Conservation (phyloP, 2,888 invertebrate species). For the Xestia xanthographa region DNA sequence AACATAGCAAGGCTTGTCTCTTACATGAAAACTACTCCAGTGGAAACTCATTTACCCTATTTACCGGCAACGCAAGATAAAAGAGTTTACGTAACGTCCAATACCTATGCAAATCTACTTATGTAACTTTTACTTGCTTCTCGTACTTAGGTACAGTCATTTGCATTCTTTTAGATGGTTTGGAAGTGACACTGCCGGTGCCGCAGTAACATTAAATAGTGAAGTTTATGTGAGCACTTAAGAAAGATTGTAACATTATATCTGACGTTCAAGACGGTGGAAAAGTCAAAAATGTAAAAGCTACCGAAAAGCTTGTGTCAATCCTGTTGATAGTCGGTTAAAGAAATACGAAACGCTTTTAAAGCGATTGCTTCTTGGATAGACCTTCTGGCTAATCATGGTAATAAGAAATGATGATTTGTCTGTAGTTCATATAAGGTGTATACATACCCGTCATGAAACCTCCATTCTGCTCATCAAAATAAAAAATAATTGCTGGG, state of each 20-base stretch:
- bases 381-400: not conserved
- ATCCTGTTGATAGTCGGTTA: not conserved
- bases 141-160: conserved; percentile 17
- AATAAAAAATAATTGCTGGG: not conserved
- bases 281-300: not conserved
- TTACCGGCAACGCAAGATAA: conserved; percentile 17
- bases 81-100: conserved; percentile 49
- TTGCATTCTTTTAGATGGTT: conserved; percentile 48
- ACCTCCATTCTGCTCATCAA: not conserved
- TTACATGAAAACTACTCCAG: not conserved
- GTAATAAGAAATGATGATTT: not conserved
- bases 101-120: conserved; percentile 57
- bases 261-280: not conserved
- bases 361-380: not conserved
- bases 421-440: not conserved
- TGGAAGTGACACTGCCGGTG: not conserved
- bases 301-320: not conserved
- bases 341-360: not conserved
- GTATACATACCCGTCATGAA: not conserved
- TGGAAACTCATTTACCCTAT: conserved; percentile 26
- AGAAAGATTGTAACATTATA: not conserved
- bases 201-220: not conserved
- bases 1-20: not conserved
- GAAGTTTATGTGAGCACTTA: not conserved
- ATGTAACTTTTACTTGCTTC: conserved; percentile 39